Percentiles rank a stretch among this genome's conserved stretches.
These are phyloP conservation scores for Corydoras maculifer DNA, from an alignment of 2,113 vertebrate genomes.

Conservation along the genomic window DNA sequence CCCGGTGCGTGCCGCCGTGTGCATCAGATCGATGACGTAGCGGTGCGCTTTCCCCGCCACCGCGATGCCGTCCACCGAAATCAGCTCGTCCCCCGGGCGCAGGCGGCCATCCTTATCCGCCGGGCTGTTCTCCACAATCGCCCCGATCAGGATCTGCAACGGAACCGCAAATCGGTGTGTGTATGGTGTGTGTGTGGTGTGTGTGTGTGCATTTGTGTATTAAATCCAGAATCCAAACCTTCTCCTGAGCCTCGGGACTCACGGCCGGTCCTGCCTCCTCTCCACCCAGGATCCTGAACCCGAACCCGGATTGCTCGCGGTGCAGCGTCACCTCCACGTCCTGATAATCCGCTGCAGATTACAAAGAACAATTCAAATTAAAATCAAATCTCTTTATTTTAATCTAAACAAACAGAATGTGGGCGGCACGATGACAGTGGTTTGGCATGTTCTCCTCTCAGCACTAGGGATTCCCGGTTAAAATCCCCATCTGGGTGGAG, in stretches of 20 bases:
- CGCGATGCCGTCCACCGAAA: constrained; percentile 88
- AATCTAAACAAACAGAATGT: too few species aligned
- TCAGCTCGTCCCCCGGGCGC: constrained; percentile 89
- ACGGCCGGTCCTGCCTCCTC: constrained; percentile 97
- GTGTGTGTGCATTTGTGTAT: constrained; percentile 47
- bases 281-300: constrained; percentile 95
- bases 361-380: too few species aligned
- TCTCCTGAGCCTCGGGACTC: constrained; percentile 76
- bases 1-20: constrained; percentile 86
- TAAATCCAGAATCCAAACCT: constrained; percentile 66
- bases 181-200: constrained; percentile 17
- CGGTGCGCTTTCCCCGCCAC: constrained; percentile 93
- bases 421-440: too few species aligned
- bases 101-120: constrained; percentile 91
- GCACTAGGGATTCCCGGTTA: too few species aligned
- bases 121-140: constrained; percentile 94
- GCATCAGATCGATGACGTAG: constrained; percentile 97
- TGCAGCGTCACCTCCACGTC: constrained; percentile 93
- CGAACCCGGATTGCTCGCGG: constrained; percentile 95
- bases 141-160: constrained; percentile 88
- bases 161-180: neutral
- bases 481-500: too few species aligned
- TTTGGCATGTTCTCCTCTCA: too few species aligned
- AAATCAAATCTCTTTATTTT: too few species aligned
- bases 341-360: constrained; percentile 74